A percentile compares a stretch with the other conserved stretches of the same genome.
phyloP scores from a whole-genome alignment of 2,113 vertebrate species.

The Sterna hirundo region DNA sequence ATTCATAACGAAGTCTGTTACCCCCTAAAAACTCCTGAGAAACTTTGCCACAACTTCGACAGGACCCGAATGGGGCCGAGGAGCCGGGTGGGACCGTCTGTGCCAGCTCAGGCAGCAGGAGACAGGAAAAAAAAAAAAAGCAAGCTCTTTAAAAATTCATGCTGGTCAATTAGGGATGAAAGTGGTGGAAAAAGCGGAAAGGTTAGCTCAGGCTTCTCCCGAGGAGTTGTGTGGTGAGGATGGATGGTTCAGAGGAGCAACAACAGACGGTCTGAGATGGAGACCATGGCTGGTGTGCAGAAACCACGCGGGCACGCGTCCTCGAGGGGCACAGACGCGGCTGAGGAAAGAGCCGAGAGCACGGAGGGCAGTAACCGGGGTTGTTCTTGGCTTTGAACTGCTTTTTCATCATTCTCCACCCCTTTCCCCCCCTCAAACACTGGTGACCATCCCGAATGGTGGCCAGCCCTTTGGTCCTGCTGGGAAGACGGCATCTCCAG shows the following conservation, averaged over 20 bases:
- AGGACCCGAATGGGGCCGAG: fast-evolving
- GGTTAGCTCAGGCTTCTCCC: background rate
- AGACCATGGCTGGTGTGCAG: background rate
- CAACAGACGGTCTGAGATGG: fast-evolving
- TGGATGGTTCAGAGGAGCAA: background rate
- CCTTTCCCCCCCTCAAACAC: too few relatives aligned
- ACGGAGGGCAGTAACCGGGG: background rate
- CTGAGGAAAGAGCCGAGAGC: background rate
- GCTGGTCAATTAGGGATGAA: background rate
- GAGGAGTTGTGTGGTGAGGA: background rate
- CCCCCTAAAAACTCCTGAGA: background rate
- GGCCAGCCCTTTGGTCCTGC: background rate
- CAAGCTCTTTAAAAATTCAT: background rate
- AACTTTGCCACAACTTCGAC: background rate
- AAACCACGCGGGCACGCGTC: fast-evolving
- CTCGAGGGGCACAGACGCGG: background rate
- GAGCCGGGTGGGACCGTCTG: fast-evolving
- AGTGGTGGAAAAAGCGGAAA: background rate
- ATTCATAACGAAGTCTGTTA: background rate
- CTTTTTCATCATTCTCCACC: too few relatives aligned
- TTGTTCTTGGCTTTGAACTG: background rate
- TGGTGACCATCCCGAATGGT: fast-evolving
- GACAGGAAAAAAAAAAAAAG: background rate
- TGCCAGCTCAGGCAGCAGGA: background rate
- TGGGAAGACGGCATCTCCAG: fast-evolving